These are phyloP conservation scores for Panonychus citri DNA, from an alignment of 1,140 invertebrate genomes.

Conservation along the genomic window DNA sequence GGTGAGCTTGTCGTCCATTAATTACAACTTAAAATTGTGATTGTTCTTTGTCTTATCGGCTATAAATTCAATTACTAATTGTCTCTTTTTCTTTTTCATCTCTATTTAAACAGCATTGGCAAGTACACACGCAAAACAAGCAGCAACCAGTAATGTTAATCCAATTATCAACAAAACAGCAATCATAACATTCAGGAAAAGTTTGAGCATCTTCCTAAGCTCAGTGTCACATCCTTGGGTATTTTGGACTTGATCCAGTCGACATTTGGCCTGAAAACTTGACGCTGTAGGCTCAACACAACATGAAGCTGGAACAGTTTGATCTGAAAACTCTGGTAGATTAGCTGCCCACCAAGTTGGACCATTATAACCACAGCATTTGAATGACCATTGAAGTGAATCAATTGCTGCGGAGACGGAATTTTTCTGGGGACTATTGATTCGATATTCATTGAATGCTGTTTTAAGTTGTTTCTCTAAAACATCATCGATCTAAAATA, in stretches of 20 bases:
- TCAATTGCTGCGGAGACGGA: neutral
- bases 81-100: too few species aligned
- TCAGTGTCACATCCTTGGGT: neutral
- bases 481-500: neutral
- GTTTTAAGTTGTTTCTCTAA: neutral
- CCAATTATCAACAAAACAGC: neutral
- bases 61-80: too few species aligned
- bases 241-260: too few species aligned
- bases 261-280: neutral
- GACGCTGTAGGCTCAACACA: neutral
- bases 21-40: too few species aligned
- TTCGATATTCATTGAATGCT: neutral
- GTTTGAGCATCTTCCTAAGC: neutral
- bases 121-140: constrained; percentile 6
- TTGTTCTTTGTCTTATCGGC: too few species aligned
- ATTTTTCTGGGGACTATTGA: neutral
- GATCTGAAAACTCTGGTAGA: neutral
- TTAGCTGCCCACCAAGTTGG: constrained; percentile 4
- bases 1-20: too few species aligned
- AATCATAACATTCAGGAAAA: neutral
- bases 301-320: neutral
- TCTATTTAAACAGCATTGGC: neutral
- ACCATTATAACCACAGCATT: neutral
- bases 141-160: constrained; percentile 5
- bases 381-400: neutral